phyloP scores from a whole-genome alignment of 2,797 vertebrate species.

The Florisuga fusca region DNA sequence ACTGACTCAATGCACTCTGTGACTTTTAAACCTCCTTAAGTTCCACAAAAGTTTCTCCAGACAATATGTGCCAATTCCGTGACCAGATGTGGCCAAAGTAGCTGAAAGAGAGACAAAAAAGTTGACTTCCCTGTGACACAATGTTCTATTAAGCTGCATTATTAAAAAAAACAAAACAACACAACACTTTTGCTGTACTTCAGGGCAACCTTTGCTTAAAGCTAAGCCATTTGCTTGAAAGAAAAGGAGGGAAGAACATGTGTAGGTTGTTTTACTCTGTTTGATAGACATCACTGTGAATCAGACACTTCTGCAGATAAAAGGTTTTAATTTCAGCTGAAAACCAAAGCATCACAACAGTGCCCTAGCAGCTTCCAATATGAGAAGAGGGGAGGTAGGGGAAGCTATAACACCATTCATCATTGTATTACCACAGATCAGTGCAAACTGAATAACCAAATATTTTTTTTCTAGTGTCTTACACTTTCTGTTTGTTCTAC shows the following conservation, averaged over 20 bases:
- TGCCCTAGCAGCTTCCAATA: fast-evolving
- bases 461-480: not conserved
- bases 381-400: fast-evolving
- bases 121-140: not conserved
- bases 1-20: not conserved
- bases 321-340: not conserved
- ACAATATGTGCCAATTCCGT: not conserved
- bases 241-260: not conserved
- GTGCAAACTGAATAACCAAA: not conserved
- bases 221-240: not conserved
- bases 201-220: fast-evolving
- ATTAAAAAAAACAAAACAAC: not conserved
- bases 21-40: not conserved
- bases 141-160: not conserved
- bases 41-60: not conserved
- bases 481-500: fast-evolving
- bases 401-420: not conserved
- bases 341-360: not conserved
- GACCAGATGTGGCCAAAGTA: not conserved
- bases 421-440: not conserved
- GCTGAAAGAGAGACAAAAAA: not conserved
- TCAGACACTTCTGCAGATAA: not conserved
- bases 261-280: not conserved
- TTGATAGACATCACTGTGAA: not conserved
- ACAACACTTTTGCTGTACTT: not conserved